A percentile compares a stretch with the other conserved stretches of the same genome.
phyloP scores from a whole-genome alignment of 2,888 invertebrate genomes.

The Scaptomyza reducta region DNA sequence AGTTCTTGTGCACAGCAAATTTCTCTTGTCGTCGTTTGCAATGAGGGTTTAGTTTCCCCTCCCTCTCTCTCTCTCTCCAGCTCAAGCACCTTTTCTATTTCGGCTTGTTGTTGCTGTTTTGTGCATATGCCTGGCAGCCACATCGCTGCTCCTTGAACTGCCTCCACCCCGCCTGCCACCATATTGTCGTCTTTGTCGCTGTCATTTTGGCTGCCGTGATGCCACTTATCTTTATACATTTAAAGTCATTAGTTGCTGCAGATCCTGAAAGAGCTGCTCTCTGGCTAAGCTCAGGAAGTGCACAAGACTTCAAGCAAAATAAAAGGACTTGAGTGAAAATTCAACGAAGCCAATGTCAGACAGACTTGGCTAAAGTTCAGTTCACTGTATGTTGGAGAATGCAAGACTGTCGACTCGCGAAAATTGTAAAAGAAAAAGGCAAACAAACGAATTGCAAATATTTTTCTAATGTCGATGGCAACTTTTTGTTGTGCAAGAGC shows the following conservation, averaged over 20 bases:
- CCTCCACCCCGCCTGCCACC: not conserved
- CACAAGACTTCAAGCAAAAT: slow-evolving; percentile 14
- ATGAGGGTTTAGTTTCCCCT: not conserved
- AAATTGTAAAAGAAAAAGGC: slow-evolving; percentile 31
- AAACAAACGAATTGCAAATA: slow-evolving; percentile 57
- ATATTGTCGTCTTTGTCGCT: slow-evolving; percentile 28
- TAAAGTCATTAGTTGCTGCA: slow-evolving; percentile 74
- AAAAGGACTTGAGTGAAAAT: not conserved
- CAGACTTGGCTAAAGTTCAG: slow-evolving; percentile 24
- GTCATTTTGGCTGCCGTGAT: slow-evolving; percentile 41
- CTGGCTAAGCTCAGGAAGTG: slow-evolving; percentile 28
- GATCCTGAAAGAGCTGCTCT: slow-evolving; percentile 42
- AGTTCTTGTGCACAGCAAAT: slow-evolving; percentile 60
- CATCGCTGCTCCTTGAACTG: slow-evolving; percentile 27
- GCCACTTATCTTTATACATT: slow-evolving; percentile 73
- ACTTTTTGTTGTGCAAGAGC: slow-evolving; percentile 38
- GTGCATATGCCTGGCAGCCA: slow-evolving; percentile 55
- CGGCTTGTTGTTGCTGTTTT: slow-evolving; percentile 2
- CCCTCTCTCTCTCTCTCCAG: not conserved
- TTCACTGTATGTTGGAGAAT: slow-evolving; percentile 7
- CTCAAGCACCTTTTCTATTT: not conserved
- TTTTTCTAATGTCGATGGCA: slow-evolving; percentile 71
- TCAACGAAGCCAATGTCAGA: slow-evolving; percentile 53
- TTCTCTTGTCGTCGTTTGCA: slow-evolving; percentile 65
- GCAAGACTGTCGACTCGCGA: slow-evolving; percentile 12